Conservation (phyloP, 2,113 vertebrate species). For the Sinosuthora webbiana region DNA sequence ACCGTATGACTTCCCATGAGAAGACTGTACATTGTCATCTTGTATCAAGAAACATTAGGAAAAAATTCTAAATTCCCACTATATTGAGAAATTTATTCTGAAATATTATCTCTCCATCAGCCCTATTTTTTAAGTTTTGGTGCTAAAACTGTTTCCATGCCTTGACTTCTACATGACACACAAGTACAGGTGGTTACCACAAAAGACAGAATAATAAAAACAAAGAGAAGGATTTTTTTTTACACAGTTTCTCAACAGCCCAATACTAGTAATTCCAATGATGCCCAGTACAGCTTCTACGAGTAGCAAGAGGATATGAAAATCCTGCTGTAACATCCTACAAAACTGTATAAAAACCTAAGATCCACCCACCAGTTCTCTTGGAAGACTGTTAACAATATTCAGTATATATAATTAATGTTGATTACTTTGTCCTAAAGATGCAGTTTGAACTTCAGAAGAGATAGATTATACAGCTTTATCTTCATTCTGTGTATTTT, state of each 20-base stretch:
- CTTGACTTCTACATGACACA: not conserved
- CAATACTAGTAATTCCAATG: rapidly evolving
- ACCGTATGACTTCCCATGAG: not conserved
- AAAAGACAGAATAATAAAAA: not conserved
- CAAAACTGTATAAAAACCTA: not conserved
- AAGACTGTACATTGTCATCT: not conserved
- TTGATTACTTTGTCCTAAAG: not conserved
- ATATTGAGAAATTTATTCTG: not conserved
- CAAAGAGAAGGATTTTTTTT: not conserved
- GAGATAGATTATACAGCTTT: not conserved
- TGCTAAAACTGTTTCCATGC: not conserved
- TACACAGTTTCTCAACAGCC: not conserved
- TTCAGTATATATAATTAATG: not conserved
- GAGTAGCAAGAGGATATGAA: not conserved
- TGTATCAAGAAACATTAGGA: not conserved
- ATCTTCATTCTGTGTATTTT: not conserved
- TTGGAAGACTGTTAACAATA: not conserved
- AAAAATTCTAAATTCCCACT: not conserved
- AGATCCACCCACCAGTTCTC: not conserved
- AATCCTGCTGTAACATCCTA: not conserved
- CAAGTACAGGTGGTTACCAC: not conserved
- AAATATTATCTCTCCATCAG: not conserved
- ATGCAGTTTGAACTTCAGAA: not conserved
- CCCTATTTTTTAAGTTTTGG: not conserved
- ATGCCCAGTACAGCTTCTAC: not conserved